Conservation (phyloP, 2,888 invertebrate genomes). For the Anthrax anthrax region DNA sequence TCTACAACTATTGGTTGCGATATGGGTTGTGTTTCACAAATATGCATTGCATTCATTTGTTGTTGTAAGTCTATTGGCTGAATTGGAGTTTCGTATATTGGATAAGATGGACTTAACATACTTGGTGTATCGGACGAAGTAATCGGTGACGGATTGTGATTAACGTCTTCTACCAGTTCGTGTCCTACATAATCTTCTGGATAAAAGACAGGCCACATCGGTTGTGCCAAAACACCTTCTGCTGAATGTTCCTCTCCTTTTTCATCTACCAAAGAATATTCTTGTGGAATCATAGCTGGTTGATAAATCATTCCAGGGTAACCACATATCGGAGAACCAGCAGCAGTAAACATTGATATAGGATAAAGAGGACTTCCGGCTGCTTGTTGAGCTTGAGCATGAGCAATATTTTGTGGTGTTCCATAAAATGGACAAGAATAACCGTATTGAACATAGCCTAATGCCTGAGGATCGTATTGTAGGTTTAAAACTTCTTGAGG, state of each 20-base stretch:
- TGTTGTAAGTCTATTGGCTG: slow-evolving; percentile 25
- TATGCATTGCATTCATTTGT: slow-evolving; percentile 30
- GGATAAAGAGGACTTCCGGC: slow-evolving; percentile 26
- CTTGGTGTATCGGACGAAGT: slow-evolving; percentile 29
- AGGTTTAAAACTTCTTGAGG: slow-evolving; percentile 17
- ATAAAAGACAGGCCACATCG: slow-evolving; percentile 24
- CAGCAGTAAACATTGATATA: slow-evolving; percentile 23
- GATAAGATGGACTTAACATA: slow-evolving; percentile 26
- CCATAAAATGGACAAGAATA: slow-evolving; percentile 20
- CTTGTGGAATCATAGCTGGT: slow-evolving; percentile 21
- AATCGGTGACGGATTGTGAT: slow-evolving; percentile 26
- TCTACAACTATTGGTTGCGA: slow-evolving; percentile 3
- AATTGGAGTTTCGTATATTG: slow-evolving; percentile 20
- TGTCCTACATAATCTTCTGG: slow-evolving; percentile 24
- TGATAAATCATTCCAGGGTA: slow-evolving; percentile 21
- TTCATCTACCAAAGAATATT: slow-evolving; percentile 25
- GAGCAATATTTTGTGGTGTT: slow-evolving; percentile 21
- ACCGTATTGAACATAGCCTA: slow-evolving; percentile 16
- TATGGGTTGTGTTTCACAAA: slow-evolving; percentile 23
- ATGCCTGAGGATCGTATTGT: slow-evolving; percentile 16
- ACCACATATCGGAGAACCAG: slow-evolving; percentile 19
- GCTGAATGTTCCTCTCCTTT: slow-evolving; percentile 20
- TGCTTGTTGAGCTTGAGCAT: slow-evolving; percentile 30
- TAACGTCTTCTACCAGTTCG: slow-evolving; percentile 22
- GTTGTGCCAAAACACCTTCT: slow-evolving; percentile 7